A percentile compares a stretch with the other conserved stretches of the same genome.
phyloP scores from a whole-genome alignment of 2,113 vertebrate genomes.

The Eolophus roseicapilla region DNA sequence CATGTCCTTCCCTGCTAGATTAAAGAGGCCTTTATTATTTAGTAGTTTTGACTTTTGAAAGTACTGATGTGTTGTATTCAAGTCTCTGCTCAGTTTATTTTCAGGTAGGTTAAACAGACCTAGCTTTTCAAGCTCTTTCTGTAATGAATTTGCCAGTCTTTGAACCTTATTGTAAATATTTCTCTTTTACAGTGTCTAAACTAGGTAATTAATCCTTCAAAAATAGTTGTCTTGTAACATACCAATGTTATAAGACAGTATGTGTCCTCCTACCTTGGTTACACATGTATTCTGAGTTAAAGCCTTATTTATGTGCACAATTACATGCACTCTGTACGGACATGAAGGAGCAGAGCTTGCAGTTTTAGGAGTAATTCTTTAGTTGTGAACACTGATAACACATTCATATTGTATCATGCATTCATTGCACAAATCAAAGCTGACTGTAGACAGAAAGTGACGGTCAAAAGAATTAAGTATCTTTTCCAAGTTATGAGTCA shows the following conservation, averaged over 20 bases:
- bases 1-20: neutral
- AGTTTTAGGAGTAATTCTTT: neutral
- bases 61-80: neutral
- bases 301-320: neutral
- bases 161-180: neutral
- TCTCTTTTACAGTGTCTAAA: neutral
- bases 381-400: neutral
- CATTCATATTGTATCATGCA: neutral
- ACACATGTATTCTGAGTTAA: neutral
- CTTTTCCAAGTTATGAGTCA: neutral
- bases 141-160: neutral
- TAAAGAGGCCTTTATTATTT: neutral
- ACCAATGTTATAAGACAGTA: neutral
- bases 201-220: neutral
- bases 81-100: neutral
- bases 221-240: neutral
- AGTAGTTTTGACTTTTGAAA: constrained; percentile 1
- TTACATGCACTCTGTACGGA: neutral
- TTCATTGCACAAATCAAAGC: neutral
- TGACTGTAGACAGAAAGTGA: neutral
- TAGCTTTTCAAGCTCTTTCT: neutral
- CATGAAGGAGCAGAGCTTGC: neutral
- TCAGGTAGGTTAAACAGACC: neutral
- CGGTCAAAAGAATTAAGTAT: neutral
- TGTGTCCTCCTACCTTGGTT: neutral